phyloP scores from a whole-genome alignment of 2,113 vertebrate species.

The Gobio gobio region DNA sequence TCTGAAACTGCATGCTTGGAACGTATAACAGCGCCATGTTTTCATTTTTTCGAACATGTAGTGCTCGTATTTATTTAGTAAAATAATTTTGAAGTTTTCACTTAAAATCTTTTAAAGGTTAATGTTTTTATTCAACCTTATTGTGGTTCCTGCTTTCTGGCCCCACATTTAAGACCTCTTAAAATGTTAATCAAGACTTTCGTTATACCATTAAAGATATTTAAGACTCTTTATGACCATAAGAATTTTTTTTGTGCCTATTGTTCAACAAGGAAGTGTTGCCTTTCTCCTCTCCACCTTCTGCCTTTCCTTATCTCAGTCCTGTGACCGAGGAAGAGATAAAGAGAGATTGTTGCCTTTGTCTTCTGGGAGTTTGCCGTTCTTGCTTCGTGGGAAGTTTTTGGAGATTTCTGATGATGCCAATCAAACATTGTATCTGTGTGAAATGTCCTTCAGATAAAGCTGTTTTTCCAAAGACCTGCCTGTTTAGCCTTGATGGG shows the following conservation, averaged over 20 bases:
- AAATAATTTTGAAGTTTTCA: too few relatives aligned
- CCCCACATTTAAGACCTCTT: too few relatives aligned
- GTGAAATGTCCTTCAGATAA: slow-evolving; percentile 43
- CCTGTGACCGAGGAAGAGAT: neutral
- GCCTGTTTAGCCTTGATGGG: neutral
- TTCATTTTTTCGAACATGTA: too few relatives aligned
- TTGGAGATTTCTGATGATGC: slow-evolving; percentile 42
- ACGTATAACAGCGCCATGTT: too few relatives aligned
- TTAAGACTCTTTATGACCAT: too few relatives aligned
- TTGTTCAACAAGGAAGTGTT: neutral
- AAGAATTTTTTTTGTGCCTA: neutral
- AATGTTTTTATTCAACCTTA: too few relatives aligned
- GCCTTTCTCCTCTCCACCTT: neutral
- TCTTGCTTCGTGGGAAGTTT: slow-evolving; percentile 30
- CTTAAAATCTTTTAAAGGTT: too few relatives aligned
- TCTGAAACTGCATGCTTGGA: too few relatives aligned
- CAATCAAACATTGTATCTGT: slow-evolving; percentile 37
- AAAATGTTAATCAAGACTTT: too few relatives aligned
- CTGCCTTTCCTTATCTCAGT: neutral
- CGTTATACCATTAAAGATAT: too few relatives aligned
- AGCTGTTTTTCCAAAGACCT: neutral
- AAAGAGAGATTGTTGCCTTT: neutral
- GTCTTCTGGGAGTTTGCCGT: slow-evolving; percentile 9
- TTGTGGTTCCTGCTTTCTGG: too few relatives aligned
- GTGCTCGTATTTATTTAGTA: too few relatives aligned